Base-by-base conservation (phyloP, 1,140 invertebrate species). In the Mamestra configurata region DNA sequence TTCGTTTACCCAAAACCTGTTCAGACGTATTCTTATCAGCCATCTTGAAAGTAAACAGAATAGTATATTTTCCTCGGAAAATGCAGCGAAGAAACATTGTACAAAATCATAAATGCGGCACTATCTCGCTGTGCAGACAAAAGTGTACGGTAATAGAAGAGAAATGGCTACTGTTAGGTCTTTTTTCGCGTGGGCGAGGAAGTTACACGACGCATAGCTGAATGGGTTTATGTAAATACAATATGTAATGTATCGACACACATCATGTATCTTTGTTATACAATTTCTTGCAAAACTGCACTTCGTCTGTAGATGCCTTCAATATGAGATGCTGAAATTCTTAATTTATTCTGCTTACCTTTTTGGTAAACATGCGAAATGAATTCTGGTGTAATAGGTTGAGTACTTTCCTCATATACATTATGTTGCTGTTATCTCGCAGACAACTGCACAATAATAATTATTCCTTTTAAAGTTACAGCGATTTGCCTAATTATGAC, bases 211-310 rank as follows among this genome's bases (percentile, higher is more conserved):
- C 35, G 27, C 27, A 20, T 13, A 40, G 61, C 11, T 66, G 35
- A 43, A 43, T 66, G 35, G 61, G 35, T 66, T 40, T 66, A 66
- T 66, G 61, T 66, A 66, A 40, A 40, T 64, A 37, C 59, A 10
- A 22, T 57, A 24, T 57, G 55, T 59, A 37, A 66, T 66, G 53
- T 24, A 66, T 66, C 35, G 61, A 40, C 18, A 20, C 35, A 40
- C 18, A 59, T 59, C 55, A 59, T 59, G 31, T 66, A 40, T 40
- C 31, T 37, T 18, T 40, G 35, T 66, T 35, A 61, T 35, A 66
- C 35, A 66, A 66, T 66, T 57, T 66, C 35, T 40, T 66, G 11
- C 61, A 40, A 66, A 40, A 66, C 31, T 22, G 18, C 35, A 20
- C 10, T 22, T 13, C n/a, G 37, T 8, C n/a, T 64, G 15, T 64